phyloP scores from a whole-genome alignment of 2,888 invertebrate genomes.

The Acanthosepion lycidas region DNA sequence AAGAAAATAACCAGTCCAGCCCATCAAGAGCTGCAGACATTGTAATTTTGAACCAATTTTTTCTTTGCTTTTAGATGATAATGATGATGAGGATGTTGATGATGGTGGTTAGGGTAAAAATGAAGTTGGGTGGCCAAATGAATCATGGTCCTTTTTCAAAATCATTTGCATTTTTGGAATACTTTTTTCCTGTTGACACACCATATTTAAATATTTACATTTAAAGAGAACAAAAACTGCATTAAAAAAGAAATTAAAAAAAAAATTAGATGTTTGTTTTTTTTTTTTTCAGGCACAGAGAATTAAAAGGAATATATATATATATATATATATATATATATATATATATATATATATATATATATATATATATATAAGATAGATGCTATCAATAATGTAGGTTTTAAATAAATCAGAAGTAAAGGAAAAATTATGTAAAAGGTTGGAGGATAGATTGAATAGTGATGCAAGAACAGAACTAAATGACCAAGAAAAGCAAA shows the following conservation, averaged over 20 bases:
- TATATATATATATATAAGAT: not conserved
- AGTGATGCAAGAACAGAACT: not conserved
- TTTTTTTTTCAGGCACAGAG: not conserved
- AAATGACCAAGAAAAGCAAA: not conserved
- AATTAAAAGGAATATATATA: not conserved
- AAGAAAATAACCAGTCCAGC: not conserved
- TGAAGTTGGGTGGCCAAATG: not conserved
- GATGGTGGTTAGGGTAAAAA: not conserved
- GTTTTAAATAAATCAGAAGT: not conserved
- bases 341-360: not conserved
- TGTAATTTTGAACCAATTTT: conserved; percentile 21
- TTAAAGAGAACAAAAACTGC: not conserved
- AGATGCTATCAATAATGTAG: too few relatives aligned
- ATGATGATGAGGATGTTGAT: conserved; percentile 24
- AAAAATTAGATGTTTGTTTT: not conserved
- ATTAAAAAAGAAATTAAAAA: not conserved
- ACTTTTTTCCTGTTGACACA: conserved; percentile 33
- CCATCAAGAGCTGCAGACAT: conserved; percentile 11
- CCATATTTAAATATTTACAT: conserved; percentile 33
- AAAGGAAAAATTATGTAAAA: not conserved
- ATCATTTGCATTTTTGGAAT: conserved; percentile 14
- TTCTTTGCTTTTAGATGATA: not conserved
- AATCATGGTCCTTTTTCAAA: not conserved
- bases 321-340: too few relatives aligned
- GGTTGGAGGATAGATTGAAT: not conserved